Base-by-base conservation (phyloP, 2,113 vertebrate species). In the Sinocyclocheilus rhinocerous region DNA sequence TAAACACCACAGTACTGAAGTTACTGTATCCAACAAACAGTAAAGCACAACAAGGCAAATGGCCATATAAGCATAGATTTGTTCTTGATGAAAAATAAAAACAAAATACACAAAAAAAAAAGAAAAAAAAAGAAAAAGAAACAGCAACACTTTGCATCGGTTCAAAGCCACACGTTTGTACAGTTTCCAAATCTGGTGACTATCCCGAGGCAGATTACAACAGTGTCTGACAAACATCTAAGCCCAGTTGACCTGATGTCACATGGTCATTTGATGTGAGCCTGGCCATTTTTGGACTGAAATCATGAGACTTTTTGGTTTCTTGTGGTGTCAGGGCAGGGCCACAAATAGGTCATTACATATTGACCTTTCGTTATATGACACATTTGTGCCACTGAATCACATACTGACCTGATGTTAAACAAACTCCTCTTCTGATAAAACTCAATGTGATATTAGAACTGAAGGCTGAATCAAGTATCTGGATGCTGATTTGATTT, bases 11-110 rank as follows among this genome's bases (percentile, higher is more conserved):
- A 92, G 92, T 94, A 95, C 91, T 91, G 86, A 90, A 91, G 89
- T 93, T 89, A 94, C 83, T 89, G 91, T 92, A 92, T 93, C 92
- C 90, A 86, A 87, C 93, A 94, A 90, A 93, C 92, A 93, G 84
- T 93, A 93, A 93, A 95, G 95, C 92, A 94, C 91, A 91, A 93
- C 93, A 94, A 95, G 94, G 94, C 94, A 94, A 95, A 92, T 93
- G 93, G 92, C 92, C 92, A 93, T 91, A 87, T 90, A 94, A 94
- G 93, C 93, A 94, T 92, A 94, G 92, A 94, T 95, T 93, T 94
- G 94, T 94, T 95, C 93, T 93, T 90, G 83, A 82, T 92, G 72
- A 75, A 76, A 84, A 86, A 87, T 55, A 90, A 85, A 88, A 76
- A 82, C 36, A 55, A 72, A 76, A 87, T 77, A 93, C 90, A 92